phyloP scores from a whole-genome alignment of 2,113 vertebrate genomes.

The Hypomesus transpacificus region DNA sequence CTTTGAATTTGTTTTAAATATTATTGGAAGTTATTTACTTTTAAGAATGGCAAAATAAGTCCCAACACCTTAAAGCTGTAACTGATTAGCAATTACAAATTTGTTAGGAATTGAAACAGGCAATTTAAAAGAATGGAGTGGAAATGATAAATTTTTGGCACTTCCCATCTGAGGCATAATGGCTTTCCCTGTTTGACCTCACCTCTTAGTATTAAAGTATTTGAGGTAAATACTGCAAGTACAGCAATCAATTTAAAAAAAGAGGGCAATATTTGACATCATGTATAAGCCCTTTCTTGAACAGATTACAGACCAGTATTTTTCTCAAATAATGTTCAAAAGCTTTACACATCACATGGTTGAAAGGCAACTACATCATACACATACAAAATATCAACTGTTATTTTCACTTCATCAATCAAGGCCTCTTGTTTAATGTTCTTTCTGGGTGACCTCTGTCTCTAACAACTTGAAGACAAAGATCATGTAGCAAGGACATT shows the following conservation, averaged over 20 bases:
- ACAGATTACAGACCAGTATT: slow-evolving; percentile 23
- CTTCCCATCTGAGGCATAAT: slow-evolving; percentile 10
- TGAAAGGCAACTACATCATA: slow-evolving; percentile 54
- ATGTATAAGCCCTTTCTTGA: background rate
- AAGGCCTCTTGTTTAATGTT: slow-evolving; percentile 70
- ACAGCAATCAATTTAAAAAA: slow-evolving; percentile 19
- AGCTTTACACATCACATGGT: slow-evolving; percentile 45
- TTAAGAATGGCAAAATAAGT: too few relatives aligned
- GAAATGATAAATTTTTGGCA: too few relatives aligned
- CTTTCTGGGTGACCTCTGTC: slow-evolving; percentile 44
- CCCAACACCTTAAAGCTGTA: too few relatives aligned
- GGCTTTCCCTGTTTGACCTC: slow-evolving; percentile 31
- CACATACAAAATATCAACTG: slow-evolving; percentile 61
- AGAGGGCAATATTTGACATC: slow-evolving; percentile 4
- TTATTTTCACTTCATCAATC: slow-evolving; percentile 50
- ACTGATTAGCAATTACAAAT: too few relatives aligned
- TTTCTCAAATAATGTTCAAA: slow-evolving; percentile 41
- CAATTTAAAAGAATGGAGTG: too few relatives aligned
- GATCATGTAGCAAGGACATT: slow-evolving; percentile 58
- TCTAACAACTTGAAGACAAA: slow-evolving; percentile 58
- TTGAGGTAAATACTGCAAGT: slow-evolving; percentile 29
- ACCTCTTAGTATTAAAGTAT: background rate
- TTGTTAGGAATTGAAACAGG: too few relatives aligned
- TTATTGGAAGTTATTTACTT: too few relatives aligned
- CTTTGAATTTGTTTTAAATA: too few relatives aligned